These are phyloP conservation scores for Pandion haliaetus DNA, from an alignment of 2,113 vertebrate genomes.

Conservation along the genomic window DNA sequence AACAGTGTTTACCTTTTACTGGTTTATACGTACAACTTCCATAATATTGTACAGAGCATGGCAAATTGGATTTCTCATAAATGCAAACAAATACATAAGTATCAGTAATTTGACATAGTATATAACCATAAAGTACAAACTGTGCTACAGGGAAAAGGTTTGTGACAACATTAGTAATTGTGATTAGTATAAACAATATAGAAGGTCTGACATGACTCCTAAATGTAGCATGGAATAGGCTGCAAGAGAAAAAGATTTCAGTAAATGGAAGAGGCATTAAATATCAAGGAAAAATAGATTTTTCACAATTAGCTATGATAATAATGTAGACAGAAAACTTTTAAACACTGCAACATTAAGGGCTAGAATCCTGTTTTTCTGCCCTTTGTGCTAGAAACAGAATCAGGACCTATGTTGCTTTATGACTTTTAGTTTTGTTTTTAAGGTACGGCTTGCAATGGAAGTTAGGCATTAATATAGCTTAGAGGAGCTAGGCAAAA, in stretches of 20 bases:
- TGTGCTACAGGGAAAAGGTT: not conserved
- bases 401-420: not conserved
- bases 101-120: not conserved
- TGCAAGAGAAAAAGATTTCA: not conserved
- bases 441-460: not conserved
- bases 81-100: not conserved
- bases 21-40: not conserved
- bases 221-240: not conserved
- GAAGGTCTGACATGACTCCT: not conserved
- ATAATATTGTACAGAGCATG: not conserved
- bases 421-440: not conserved
- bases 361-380: not conserved
- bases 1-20: not conserved
- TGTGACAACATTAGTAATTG: not conserved
- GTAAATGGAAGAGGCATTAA: not conserved
- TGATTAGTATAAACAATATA: not conserved
- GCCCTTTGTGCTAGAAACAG: not conserved
- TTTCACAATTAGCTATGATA: not conserved
- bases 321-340: not conserved
- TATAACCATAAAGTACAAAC: not conserved
- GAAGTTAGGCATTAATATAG: not conserved
- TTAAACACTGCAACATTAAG: not conserved
- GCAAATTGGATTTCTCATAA: not conserved
- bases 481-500: not conserved
- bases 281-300: not conserved